Percentiles rank a stretch among this genome's conserved stretches.
These are phyloP conservation scores for Beaufortia kweichowensis DNA, from an alignment of 2,113 vertebrate species.

Conservation along the genomic window DNA sequence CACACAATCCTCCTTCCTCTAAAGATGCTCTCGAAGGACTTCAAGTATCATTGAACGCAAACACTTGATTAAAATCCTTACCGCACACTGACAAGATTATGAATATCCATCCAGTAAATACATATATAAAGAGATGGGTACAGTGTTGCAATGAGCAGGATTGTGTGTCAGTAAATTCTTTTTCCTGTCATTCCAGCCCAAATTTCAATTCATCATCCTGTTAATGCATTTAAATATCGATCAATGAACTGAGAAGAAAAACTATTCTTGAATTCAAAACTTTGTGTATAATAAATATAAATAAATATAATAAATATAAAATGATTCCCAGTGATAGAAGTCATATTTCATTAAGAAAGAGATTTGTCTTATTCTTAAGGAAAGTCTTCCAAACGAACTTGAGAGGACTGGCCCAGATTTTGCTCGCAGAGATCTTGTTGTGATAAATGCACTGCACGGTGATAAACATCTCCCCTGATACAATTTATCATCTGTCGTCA, in stretches of 20 bases:
- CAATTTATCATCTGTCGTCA: conserved; percentile 55
- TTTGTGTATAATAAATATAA: no score
- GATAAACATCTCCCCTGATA: conserved; percentile 59
- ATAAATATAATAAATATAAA: no score
- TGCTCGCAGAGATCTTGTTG: conserved; percentile 33
- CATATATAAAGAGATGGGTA: neutral
- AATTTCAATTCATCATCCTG: no score
- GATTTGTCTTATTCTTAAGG: neutral
- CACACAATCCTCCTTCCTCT: neutral
- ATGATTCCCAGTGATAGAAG: neutral
- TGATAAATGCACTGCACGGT: conserved; percentile 50
- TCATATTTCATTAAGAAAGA: neutral
- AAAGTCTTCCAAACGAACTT: conserved; percentile 58
- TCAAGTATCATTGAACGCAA: conserved; percentile 35
- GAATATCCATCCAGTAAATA: neutral
- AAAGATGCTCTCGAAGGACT: neutral
- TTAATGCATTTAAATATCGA: no score
- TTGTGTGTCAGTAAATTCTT: no score
- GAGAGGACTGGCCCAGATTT: conserved; percentile 52
- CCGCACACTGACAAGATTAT: conserved; percentile 23
- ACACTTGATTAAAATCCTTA: conserved; percentile 20
- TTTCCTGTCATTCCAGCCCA: no score
- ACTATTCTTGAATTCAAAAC: no score
- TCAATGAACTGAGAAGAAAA: no score
- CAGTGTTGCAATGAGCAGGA: neutral